Base-by-base conservation (phyloP, 2,888 invertebrate genomes). In the Hemistola chrysoprasaria region DNA sequence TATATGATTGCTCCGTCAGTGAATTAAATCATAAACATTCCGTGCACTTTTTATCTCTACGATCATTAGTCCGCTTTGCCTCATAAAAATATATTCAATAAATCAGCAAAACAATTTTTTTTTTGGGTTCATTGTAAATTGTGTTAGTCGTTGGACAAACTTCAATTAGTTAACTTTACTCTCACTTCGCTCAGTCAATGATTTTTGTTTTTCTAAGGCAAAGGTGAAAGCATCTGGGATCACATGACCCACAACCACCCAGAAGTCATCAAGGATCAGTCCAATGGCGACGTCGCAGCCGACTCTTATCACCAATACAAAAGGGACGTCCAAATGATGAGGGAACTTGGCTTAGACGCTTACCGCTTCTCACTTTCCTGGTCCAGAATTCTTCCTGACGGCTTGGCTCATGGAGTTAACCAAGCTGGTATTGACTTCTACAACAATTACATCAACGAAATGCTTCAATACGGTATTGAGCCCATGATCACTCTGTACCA, bases 351-450 rank as follows among this genome's bases (percentile, higher is more conserved):
- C 1, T 64, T 84, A 0, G 69, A 90, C 32, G 79, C 78, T 26
- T 90, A 91, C 59, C 70, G 91, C 4, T 91, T 91, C 63, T 91
- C 91, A 0, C 59, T 91, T 8, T 87, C 92, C 7, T 93, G 93
- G 93, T 50, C 91, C 0, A 74, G 93, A 28, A 80, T 93, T 20
- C 66, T 93, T 8, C 92, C 93, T 0, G 85, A 80, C 24, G 92
- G 91, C 8, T 70, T 82, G 10, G 41, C 79, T 1, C 78, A 89
- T 37, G 57, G 74, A 4, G 62, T 91, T 8, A 94, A 92, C 62
- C 66, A 86, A 56, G 83, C 83, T 1, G 94, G 92, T 2, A 75
- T 94, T 6, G 75, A 86, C 16, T 93, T 92, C 68, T 95, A 94
- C 71, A 91, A 92, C 50, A 81, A 90, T 47, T 72, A 93, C 3